A percentile compares a stretch with the other conserved stretches of the same genome.
Conservation (phyloP, 2,888 invertebrate genomes). For the Baronia brevicornis region DNA sequence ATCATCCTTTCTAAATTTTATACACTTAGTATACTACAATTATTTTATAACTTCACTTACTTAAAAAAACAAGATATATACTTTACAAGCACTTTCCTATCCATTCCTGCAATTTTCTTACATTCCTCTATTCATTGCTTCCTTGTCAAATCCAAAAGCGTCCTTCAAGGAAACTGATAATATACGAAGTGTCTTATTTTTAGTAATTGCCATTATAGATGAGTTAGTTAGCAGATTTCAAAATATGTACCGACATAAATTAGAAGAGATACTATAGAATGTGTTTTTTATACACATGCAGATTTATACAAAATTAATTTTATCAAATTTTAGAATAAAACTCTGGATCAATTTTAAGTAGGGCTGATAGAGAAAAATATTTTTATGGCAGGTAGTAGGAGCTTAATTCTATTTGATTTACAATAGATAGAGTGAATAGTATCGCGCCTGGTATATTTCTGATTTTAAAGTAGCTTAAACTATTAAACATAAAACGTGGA, state of each 20-base stretch:
- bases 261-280: conserved; percentile 58
- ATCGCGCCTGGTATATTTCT: conserved; percentile 54
- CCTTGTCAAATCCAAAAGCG: conserved; percentile 37
- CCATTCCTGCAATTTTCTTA: conserved; percentile 54
- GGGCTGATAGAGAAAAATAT: conserved; percentile 60
- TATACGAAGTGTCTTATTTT: conserved; percentile 72
- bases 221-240: conserved; percentile 68
- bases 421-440: conserved; percentile 58
- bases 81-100: conserved; percentile 33
- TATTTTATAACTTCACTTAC: conserved; percentile 16
- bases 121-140: conserved; percentile 56
- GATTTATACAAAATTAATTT: conserved; percentile 41
- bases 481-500: conserved; percentile 37
- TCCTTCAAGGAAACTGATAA: conserved; percentile 62
- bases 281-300: conserved; percentile 39
- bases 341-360: conserved; percentile 62
- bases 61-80: conserved; percentile 33
- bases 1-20: conserved; percentile 53
- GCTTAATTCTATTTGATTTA: conserved; percentile 60
- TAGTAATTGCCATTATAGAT: conserved; percentile 68
- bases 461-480: conserved; percentile 59
- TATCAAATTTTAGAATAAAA: conserved; percentile 43
- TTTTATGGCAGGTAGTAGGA: conserved; percentile 66
- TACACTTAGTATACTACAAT: conserved; percentile 2
- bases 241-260: conserved; percentile 60